These are phyloP conservation scores for Sorex maritimensis DNA, from an alignment of 2,797 vertebrate genomes.

Conservation along the genomic window DNA sequence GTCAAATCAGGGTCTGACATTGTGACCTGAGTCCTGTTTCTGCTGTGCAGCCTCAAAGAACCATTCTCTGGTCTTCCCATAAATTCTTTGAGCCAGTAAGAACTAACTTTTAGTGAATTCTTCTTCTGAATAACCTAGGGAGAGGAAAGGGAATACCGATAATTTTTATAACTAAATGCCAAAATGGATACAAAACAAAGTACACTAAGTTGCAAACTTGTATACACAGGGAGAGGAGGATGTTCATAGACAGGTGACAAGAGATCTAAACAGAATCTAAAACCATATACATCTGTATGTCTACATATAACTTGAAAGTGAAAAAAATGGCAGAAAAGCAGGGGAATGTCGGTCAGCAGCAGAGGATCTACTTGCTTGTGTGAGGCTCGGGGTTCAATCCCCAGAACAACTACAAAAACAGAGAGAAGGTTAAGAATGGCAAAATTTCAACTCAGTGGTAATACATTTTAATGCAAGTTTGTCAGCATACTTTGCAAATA, in stretches of 20 bases:
- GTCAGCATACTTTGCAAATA: constrained; percentile 17
- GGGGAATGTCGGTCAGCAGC: too few species aligned
- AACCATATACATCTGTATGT: neutral
- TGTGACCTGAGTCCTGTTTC: neutral
- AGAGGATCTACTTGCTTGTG: too few species aligned
- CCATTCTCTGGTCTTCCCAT: neutral
- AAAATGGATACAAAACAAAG: constrained; percentile 12
- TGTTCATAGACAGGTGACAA: neutral
- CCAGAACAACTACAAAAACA: too few species aligned
- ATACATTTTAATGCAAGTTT: too few species aligned
- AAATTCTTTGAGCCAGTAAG: neutral
- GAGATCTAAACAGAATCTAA: constrained; percentile 13
- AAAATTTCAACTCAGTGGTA: too few species aligned
- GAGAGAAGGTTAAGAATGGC: too few species aligned
- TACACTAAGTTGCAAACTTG: constrained; percentile 10
- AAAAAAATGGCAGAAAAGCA: too few species aligned
- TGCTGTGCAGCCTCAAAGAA: neutral
- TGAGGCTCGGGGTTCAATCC: too few species aligned
- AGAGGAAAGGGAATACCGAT: neutral
- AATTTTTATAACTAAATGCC: constrained; percentile 27
- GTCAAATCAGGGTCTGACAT: neutral
- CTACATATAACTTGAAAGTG: neutral
- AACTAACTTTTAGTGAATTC: neutral
- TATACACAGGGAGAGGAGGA: neutral
- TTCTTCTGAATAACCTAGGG: neutral